A percentile compares a stretch with the other conserved stretches of the same genome.
phyloP scores from a whole-genome alignment of 2,797 vertebrate genomes.

The Falco berigora region DNA sequence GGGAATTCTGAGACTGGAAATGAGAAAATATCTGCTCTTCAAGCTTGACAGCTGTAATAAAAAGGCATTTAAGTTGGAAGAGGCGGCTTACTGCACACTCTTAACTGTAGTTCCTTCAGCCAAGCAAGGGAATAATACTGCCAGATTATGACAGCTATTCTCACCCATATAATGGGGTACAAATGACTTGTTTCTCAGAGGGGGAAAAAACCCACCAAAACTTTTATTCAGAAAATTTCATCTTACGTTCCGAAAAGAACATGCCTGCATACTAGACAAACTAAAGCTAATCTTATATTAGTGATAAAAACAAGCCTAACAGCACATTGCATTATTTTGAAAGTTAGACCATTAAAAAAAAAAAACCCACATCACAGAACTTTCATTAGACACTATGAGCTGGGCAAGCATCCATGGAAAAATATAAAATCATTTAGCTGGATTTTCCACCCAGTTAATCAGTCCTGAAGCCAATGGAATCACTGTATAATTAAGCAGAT shows the following conservation, averaged over 20 bases:
- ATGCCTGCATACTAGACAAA: not conserved
- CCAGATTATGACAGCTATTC: not conserved
- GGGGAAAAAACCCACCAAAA: not conserved
- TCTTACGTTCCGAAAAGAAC: not conserved
- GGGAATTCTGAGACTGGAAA: not conserved
- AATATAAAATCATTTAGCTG: conserved; percentile 52
- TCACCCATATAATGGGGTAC: not conserved
- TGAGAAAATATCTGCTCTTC: not conserved
- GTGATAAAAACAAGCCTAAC: not conserved
- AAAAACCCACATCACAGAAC: not conserved
- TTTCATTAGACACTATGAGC: conserved; percentile 6
- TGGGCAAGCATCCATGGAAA: conserved; percentile 59
- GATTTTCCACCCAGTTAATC: conserved; percentile 68
- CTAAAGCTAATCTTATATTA: not conserved
- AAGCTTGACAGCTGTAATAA: not conserved
- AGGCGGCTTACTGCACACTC: not conserved
- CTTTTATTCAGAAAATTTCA: not conserved
- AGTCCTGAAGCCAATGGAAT: conserved; percentile 53
- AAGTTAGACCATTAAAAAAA: conserved; percentile 2
- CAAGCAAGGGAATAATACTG: not conserved
- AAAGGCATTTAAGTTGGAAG: not conserved
- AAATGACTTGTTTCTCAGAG: not conserved
- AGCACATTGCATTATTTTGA: not conserved
- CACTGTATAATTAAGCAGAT: conserved; percentile 31
- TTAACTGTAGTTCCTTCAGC: not conserved